Conservation (phyloP, 2,113 vertebrate genomes). For the Chinchilla lanigera region DNA sequence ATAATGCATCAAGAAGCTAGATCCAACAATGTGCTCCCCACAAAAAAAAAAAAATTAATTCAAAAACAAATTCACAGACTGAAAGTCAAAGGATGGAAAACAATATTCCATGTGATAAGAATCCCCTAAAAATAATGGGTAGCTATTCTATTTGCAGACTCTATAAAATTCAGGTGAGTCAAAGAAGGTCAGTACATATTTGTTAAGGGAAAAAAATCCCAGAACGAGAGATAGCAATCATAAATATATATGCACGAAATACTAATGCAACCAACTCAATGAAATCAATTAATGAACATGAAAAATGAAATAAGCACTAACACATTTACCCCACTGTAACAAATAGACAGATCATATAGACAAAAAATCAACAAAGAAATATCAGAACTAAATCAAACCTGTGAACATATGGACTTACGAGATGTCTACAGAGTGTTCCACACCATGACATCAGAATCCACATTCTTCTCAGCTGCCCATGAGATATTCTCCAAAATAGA, state of each 20-base stretch:
- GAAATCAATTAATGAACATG: background rate
- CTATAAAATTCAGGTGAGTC: background rate
- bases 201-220: background rate
- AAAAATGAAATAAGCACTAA: background rate
- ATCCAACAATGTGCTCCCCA: no score
- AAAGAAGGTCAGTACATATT: background rate
- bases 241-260: background rate
- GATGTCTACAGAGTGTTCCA: background rate
- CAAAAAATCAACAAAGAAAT: background rate
- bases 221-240: background rate
- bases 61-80: no score
- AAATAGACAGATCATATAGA: background rate
- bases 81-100: background rate
- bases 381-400: background rate
- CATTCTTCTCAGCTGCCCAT: background rate
- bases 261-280: background rate
- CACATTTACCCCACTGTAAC: background rate
- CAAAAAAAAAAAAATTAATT: no score
- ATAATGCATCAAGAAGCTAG: no score
- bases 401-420: background rate
- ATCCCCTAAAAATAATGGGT: background rate
- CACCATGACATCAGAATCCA: background rate
- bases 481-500: background rate
- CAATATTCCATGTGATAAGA: background rate
- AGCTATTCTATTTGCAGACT: background rate